Base-by-base conservation (phyloP, 2,888 invertebrate species). In the Allophyes oxyacanthae region DNA sequence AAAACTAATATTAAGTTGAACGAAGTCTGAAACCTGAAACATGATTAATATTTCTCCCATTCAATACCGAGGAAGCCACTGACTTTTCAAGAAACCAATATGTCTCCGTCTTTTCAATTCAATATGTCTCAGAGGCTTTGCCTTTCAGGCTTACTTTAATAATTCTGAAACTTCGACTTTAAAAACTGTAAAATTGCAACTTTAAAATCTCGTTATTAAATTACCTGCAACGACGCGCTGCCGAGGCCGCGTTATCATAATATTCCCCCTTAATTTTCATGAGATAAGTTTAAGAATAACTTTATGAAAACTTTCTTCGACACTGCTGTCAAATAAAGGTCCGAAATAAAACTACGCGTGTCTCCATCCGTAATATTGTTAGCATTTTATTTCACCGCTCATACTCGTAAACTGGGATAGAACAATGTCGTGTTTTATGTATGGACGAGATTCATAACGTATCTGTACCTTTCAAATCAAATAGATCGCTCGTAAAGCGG, bases 381-480 rank as follows among this genome's bases (percentile, higher is more conserved):
- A 65, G 34, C 42, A 14, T 61, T 76, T 72, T 65, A 53, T 72
- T 68, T 41, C 55, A 59, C 62, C 62, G 64, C 64, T 60, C 58
- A 56, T 72, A 60, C 66, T 66, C 70, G 61, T 76, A 70, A 76
- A 64, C 70, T 59, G 43, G 59, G 56, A 68, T 61, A 68, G 48
- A 62, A 54, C 54, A 65, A 62, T 63, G 43, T 42, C 43, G 45
- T 13, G 50, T 69, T 72, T 67, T 72, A 61, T 69, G 56, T 52
- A 42, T 20, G 41, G 14, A 36, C 40, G 42, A 63, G 42, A 56
- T 69, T 63, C 44, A 37, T 59, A 46, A 44, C 51, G 42, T 38
- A 57, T 50, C 33, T 20, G 52, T n/a, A n/a, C 54, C 65, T 60
- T 42, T 64, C 62, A 60, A 64, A 73, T 64, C 66, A 50, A 64